phyloP scores from a whole-genome alignment of 2,888 invertebrate genomes.

The Lypha dubia region DNA sequence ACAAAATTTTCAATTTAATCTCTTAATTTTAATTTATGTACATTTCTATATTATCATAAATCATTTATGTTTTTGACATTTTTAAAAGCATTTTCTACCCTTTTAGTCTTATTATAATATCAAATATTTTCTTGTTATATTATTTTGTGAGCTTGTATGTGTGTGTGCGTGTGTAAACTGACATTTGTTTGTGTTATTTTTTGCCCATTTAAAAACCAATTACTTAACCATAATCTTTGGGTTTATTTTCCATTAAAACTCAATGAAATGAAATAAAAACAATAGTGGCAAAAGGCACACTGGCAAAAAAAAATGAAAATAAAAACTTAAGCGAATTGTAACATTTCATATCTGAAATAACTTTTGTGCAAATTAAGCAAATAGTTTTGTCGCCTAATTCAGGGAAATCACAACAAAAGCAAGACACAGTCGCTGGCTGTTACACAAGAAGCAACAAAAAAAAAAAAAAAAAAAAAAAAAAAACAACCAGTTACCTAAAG shows the following conservation, averaged over 20 bases:
- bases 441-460: constrained; percentile 18
- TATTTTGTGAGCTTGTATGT: no score
- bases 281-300: constrained; percentile 10
- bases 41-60: constrained; percentile 58
- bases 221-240: constrained; percentile 71
- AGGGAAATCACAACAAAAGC: constrained; percentile 49
- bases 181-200: constrained; percentile 22
- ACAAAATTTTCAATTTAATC: constrained; percentile 35
- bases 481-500: constrained; percentile 32
- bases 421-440: constrained; percentile 5
- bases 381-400: constrained; percentile 72
- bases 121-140: constrained; percentile 25
- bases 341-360: constrained; percentile 63
- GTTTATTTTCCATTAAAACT: constrained; percentile 69
- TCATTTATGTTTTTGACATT: constrained; percentile 62
- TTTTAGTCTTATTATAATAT: constrained; percentile 47
- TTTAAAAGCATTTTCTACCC: constrained; percentile 48
- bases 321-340: constrained; percentile 18
- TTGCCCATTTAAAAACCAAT: constrained; percentile 69
- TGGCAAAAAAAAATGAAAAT: no score
- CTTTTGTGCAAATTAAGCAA: constrained; percentile 71
- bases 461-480: no score
- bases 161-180: constrained; percentile 4
- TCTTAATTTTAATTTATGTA: constrained; percentile 44
- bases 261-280: constrained; percentile 64